Evolutionary conservation across 2,888 invertebrate species (phyloP), one percentile per base, ranked within the genome.

Genomic region (Caenorhabditis sp.): DNA sequence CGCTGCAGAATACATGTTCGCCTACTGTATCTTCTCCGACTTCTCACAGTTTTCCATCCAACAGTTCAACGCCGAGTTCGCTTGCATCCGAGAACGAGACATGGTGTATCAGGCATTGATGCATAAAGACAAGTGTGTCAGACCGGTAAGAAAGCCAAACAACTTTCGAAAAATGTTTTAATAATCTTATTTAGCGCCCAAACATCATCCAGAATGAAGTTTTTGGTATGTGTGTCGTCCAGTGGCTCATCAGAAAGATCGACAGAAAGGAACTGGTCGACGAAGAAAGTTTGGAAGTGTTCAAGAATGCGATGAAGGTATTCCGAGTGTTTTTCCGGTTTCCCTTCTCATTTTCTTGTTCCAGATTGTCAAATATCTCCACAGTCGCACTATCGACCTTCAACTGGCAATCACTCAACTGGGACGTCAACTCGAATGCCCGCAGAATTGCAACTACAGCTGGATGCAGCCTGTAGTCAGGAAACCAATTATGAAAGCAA

Each of bases 201-300:
- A 76, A 68, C n/a, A 35, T 61, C 8, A 76, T 76, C 18, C 76
- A 76, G 44, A 76, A 76, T 32, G 76, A 76, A 28, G 53, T 76
- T 0, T 76, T 76, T 15, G 76, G 76, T 2, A n/a, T 67, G 6
- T 60, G 60, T 18, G 67, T 58, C 3, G 37, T 67, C 51, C 76
- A 61, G n/a, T 76, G 76, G 76, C 67, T 76, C 11, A 47, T 51
- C 20, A 51, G 47, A 11, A 76, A 76, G 8, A 15, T 76, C 22
- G 76, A 76, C 40, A 8, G 53, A 24, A 67, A 55, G 40, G 53
- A 76, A 5, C 32, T 15, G 9, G 53, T 28, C 5, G 76, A 76
- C 35, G 15, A 28, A 15, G 67, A 60, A 1, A 53, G 40, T n/a
- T 3, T 60, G 13, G 67, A 60, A 3, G 67, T 76, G 24, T 76